These are phyloP conservation scores for Heliconius charithonia DNA, from an alignment of 2,888 invertebrate species.

Conservation along the genomic window DNA sequence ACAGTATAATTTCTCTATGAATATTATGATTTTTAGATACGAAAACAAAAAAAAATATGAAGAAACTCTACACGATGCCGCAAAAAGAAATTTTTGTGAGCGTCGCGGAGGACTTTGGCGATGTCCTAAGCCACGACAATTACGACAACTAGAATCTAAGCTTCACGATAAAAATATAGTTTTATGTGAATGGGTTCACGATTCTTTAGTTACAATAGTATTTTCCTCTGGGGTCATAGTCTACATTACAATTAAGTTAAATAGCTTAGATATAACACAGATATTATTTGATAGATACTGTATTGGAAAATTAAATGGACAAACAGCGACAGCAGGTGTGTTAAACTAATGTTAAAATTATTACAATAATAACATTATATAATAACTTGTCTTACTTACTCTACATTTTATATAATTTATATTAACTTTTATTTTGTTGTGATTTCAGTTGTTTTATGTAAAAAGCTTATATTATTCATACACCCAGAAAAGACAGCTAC, in stretches of 20 bases:
- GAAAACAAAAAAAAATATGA: slow-evolving; percentile 75
- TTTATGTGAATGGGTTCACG: slow-evolving; percentile 87
- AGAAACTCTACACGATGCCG: slow-evolving; percentile 82
- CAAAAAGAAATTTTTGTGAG: slow-evolving; percentile 87
- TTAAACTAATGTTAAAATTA: slow-evolving; percentile 22
- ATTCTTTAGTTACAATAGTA: slow-evolving; percentile 86
- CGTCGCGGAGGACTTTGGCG: slow-evolving; percentile 87
- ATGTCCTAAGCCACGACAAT: slow-evolving; percentile 70
- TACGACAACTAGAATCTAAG: slow-evolving; percentile 92
- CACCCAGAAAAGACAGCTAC: slow-evolving; percentile 88
- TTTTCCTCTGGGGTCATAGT: slow-evolving; percentile 91
- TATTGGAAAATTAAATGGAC: slow-evolving; percentile 87
- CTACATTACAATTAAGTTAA: slow-evolving; percentile 87
- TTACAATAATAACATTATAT: slow-evolving; percentile 12
- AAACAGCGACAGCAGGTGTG: slow-evolving; percentile 70
- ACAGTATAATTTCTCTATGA: slow-evolving; percentile 23
- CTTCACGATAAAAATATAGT: slow-evolving; percentile 87
- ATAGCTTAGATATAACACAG: slow-evolving; percentile 89
- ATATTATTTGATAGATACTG: slow-evolving; percentile 94
- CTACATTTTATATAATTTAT: not conserved
- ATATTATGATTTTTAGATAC: slow-evolving; percentile 61
- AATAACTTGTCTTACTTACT: not conserved
- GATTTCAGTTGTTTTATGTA: slow-evolving; percentile 85
- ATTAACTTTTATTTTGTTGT: not conserved
- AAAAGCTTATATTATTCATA: slow-evolving; percentile 87